Evolutionary conservation across 1,140 invertebrate species (phyloP).

Genomic region (Druon quercuslanigerum): DNA sequence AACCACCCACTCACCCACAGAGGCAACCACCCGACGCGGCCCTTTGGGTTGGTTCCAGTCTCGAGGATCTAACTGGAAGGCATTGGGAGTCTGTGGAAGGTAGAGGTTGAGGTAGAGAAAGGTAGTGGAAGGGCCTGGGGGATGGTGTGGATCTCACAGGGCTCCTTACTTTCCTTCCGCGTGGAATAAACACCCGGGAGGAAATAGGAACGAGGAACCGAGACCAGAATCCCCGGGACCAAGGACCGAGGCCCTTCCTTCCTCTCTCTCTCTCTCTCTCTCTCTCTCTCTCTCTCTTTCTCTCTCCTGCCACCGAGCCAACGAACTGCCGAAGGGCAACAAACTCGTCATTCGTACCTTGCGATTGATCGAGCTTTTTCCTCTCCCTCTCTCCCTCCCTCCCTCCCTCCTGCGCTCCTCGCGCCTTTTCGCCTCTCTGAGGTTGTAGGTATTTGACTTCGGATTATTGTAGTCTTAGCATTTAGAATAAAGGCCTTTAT

Average conservation of each 20-base stretch:
- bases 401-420: conserved; percentile 24
- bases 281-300: no score
- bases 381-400: no score
- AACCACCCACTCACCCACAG: background rate
- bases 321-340: conserved; percentile 19
- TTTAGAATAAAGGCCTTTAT: no score
- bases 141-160: background rate
- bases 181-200: conserved; percentile 21
- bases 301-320: conserved; percentile 7
- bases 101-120: background rate
- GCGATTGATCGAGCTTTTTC: conserved; percentile 30
- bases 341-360: conserved; percentile 31
- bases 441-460: no score
- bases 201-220: background rate
- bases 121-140: background rate
- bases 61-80: conserved; percentile 8
- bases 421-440: conserved; percentile 24
- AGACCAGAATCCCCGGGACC: conserved; percentile 24
- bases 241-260: background rate
- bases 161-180: background rate
- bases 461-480: no score
- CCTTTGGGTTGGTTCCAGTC: conserved; percentile 1
- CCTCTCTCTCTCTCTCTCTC: no score
- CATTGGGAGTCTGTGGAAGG: no score
- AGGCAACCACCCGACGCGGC: background rate